phyloP scores from a whole-genome alignment of 2,113 vertebrate genomes.

The Lota lota region DNA sequence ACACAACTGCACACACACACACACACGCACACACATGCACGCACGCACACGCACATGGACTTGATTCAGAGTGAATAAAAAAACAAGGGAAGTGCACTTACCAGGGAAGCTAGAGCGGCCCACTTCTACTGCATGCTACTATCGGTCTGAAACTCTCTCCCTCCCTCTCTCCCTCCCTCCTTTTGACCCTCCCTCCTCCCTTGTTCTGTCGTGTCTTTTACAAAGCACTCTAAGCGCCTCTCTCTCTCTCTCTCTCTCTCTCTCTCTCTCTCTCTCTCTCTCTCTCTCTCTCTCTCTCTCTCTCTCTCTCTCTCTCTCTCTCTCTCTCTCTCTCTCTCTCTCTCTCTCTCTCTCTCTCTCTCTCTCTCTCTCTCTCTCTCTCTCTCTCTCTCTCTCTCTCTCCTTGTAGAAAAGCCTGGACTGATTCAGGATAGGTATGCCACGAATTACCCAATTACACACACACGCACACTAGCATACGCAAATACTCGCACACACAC shows the following conservation, averaged over 20 bases:
- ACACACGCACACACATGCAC: conserved; percentile 23
- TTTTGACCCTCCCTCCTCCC: conserved; percentile 19
- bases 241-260: neutral
- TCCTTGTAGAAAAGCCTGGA: no score
- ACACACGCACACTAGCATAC: conserved; percentile 3
- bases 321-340: neutral
- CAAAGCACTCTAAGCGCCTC: conserved; percentile 50
- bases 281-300: neutral
- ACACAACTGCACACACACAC: neutral
- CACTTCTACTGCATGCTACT: conserved; percentile 55
- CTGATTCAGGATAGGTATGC: no score
- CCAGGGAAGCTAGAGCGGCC: conserved; percentile 56
- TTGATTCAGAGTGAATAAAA: conserved; percentile 36
- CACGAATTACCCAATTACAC: neutral
- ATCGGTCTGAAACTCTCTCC: conserved; percentile 16
- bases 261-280: neutral
- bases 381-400: no score
- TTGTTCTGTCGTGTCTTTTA: conserved; percentile 39
- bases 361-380: conserved; percentile 40
- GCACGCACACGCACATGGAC: conserved; percentile 24
- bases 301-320: neutral
- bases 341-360: neutral
- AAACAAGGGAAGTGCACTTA: conserved; percentile 63
- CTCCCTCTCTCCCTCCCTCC: conserved; percentile 6
- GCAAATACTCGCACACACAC: conserved; percentile 12